A percentile compares a stretch with the other conserved stretches of the same genome.
Conservation (phyloP, 2,113 vertebrate genomes). For the Tetrao urogallus region DNA sequence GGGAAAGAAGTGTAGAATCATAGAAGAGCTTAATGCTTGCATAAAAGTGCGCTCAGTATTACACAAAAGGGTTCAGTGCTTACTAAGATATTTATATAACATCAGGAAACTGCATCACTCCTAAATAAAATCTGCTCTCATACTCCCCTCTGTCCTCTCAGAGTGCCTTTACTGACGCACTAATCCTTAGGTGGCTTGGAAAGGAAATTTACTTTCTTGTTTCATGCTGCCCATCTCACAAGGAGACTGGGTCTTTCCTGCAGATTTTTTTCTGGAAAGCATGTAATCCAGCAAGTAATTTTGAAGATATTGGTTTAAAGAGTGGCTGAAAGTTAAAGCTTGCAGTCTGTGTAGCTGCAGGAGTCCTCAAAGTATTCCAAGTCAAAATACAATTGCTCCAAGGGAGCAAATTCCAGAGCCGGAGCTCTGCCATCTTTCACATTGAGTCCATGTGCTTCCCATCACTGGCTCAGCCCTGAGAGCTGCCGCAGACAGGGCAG, state of each 20-base stretch:
- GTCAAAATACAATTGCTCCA: background rate
- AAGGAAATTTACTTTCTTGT: background rate
- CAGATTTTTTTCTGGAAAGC: background rate
- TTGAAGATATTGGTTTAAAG: background rate
- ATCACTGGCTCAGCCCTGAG: background rate
- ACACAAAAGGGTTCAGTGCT: background rate
- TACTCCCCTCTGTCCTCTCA: background rate
- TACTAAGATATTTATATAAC: background rate
- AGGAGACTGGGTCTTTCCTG: background rate
- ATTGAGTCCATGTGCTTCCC: background rate
- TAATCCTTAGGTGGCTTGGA: background rate
- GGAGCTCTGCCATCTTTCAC: background rate
- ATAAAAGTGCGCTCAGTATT: background rate
- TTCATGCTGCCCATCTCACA: background rate
- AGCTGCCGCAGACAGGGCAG: background rate
- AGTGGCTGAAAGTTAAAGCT: background rate
- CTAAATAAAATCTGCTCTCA: background rate
- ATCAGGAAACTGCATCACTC: background rate
- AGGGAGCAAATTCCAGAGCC: slow-evolving; percentile 5
- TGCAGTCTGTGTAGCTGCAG: background rate
- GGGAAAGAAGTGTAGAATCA: background rate
- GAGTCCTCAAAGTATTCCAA: slow-evolving; percentile 10
- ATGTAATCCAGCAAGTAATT: background rate
- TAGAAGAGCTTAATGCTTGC: background rate
- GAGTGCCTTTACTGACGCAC: background rate